Evolutionary conservation across 2,113 vertebrate species (phyloP).

Genomic region (Nansenia antarctica): DNA sequence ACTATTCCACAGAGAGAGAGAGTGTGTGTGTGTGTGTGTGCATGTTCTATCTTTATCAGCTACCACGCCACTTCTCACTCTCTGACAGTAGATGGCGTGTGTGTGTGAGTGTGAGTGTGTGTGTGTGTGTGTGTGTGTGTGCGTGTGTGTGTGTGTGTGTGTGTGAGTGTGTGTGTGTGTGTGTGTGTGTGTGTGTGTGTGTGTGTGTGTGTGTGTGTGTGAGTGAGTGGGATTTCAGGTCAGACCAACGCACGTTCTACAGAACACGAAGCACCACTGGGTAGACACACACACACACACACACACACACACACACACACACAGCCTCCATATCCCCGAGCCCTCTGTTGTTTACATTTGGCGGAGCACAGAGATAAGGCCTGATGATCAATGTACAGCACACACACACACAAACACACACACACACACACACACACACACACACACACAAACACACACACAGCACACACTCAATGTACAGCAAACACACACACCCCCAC

Average conservation of each 20-base stretch:
- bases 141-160: slow-evolving; percentile 37
- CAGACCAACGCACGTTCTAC: background rate
- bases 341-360: background rate
- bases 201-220: slow-evolving; percentile 38
- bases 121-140: slow-evolving; percentile 36
- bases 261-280: background rate
- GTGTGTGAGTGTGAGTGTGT: slow-evolving; percentile 27
- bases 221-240: background rate
- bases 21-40: too few relatives aligned
- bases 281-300: background rate
- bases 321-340: background rate
- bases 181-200: slow-evolving; percentile 36
- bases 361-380: background rate
- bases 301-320: background rate
- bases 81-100: slow-evolving; percentile 52
- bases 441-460: too few relatives aligned
- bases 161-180: slow-evolving; percentile 24
- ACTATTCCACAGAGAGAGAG: background rate
- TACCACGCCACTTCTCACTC: slow-evolving; percentile 22
- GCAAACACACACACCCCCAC: background rate
- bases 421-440: too few relatives aligned
- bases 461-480: background rate
- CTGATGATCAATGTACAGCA: background rate
- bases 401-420: too few relatives aligned
- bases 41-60: background rate